A percentile compares a stretch with the other conserved stretches of the same genome.
Conservation (phyloP, 2,797 vertebrate genomes). For the Poeciliopsis infans region DNA sequence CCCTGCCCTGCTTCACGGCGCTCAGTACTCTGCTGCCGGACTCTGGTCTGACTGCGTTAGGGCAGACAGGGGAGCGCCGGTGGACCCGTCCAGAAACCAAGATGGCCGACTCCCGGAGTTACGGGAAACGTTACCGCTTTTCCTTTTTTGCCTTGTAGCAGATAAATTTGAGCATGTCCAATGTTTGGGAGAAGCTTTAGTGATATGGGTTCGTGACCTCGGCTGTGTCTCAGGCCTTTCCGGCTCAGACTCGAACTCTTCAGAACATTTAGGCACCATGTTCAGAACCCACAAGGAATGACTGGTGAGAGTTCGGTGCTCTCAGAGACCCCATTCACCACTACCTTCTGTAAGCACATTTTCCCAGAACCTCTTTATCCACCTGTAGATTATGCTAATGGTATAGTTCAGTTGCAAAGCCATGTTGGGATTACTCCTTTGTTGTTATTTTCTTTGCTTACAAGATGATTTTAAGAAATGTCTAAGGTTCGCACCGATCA, state of each 20-base stretch:
- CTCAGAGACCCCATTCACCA: no score
- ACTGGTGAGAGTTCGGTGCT: neutral
- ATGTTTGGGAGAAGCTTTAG: neutral
- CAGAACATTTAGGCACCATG: neutral
- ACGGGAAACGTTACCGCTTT: neutral
- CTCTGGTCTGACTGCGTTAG: slow-evolving; percentile 13
- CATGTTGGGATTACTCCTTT: no score
- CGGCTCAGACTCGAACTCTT: neutral
- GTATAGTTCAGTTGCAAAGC: no score
- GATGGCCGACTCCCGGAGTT: neutral
- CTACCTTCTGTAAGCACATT: no score
- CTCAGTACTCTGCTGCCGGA: slow-evolving; percentile 35
- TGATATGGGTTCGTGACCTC: neutral
- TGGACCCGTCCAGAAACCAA: neutral
- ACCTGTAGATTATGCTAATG: no score
- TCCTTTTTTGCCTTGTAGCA: neutral
- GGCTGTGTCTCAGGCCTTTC: neutral
- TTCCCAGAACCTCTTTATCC: no score
- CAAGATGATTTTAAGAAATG: no score
- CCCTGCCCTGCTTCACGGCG: slow-evolving; percentile 11
- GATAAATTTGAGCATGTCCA: neutral
- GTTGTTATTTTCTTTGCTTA: no score
- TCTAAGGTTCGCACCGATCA: no score
- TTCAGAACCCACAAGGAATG: neutral
- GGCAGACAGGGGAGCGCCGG: slow-evolving; percentile 19